phyloP scores from a whole-genome alignment of 2,113 vertebrate genomes.

The Spermophilus dauricus region DNA sequence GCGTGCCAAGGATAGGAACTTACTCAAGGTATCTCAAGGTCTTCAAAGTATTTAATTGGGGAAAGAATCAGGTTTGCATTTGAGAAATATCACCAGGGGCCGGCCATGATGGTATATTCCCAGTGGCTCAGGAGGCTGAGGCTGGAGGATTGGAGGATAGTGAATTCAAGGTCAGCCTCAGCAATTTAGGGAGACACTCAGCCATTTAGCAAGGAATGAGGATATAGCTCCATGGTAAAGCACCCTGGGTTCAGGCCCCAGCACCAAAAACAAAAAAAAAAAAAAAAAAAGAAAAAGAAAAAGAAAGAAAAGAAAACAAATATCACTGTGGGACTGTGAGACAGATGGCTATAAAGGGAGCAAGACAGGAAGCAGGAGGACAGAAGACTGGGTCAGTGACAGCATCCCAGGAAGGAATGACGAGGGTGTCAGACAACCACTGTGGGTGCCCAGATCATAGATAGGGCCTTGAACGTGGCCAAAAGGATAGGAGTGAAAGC shows the following conservation, averaged over 20 bases:
- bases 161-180: too few species aligned
- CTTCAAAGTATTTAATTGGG: slow-evolving; percentile 6
- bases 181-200: too few species aligned
- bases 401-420: slow-evolving; percentile 19
- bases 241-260: neutral
- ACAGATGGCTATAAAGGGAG: neutral
- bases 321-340: neutral
- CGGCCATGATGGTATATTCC: neutral
- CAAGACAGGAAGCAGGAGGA: neutral
- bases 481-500: neutral
- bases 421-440: neutral
- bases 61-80: neutral
- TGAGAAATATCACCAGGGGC: neutral
- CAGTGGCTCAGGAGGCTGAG: neutral
- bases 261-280: neutral
- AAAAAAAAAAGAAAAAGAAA: too few species aligned
- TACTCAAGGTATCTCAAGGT: neutral
- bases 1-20: neutral
- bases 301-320: neutral
- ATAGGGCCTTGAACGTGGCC: neutral
- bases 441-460: neutral
- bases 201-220: too few species aligned
- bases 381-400: neutral
- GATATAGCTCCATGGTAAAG: too few species aligned
- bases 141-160: neutral